Conservation (phyloP, 2,113 vertebrate genomes). For the Trichechus manatus region DNA sequence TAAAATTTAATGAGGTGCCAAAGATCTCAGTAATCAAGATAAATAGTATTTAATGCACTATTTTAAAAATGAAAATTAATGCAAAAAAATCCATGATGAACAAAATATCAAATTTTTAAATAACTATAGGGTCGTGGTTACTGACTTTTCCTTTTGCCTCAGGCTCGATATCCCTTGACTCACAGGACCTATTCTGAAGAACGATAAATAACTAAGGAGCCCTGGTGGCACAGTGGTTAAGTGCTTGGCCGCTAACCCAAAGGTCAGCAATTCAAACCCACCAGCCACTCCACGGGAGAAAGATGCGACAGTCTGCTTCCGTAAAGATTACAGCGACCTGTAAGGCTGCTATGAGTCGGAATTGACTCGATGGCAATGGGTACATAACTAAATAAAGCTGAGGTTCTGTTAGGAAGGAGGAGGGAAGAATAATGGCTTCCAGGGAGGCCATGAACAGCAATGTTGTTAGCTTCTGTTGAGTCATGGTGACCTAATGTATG, state of each 20-base stretch:
- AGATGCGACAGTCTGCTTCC: too few species aligned
- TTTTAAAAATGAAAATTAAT: constrained; percentile 13
- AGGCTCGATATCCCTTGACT: not conserved
- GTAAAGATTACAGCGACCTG: not conserved
- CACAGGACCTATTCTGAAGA: not conserved
- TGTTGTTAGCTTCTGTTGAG: too few species aligned
- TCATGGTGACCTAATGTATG: too few species aligned
- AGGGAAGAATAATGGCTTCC: not conserved
- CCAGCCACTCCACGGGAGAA: too few species aligned
- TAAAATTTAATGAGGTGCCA: not conserved
- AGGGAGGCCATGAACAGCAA: not conserved
- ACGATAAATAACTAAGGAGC: too few species aligned
- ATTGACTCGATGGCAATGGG: too few species aligned
- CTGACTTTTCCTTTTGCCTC: not conserved
- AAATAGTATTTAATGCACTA: not conserved
- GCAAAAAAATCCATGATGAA: not conserved
- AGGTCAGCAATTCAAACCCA: too few species aligned
- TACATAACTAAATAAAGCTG: too few species aligned
- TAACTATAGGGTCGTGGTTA: not conserved
- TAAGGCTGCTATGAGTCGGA: too few species aligned
- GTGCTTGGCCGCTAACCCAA: too few species aligned
- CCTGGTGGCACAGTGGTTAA: too few species aligned
- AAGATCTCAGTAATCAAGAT: not conserved
- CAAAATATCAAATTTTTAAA: not conserved
- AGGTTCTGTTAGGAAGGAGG: not conserved